Evolutionary conservation across 2,888 invertebrate genomes (phyloP).

Genomic region (Aspidiotus rigidus): DNA sequence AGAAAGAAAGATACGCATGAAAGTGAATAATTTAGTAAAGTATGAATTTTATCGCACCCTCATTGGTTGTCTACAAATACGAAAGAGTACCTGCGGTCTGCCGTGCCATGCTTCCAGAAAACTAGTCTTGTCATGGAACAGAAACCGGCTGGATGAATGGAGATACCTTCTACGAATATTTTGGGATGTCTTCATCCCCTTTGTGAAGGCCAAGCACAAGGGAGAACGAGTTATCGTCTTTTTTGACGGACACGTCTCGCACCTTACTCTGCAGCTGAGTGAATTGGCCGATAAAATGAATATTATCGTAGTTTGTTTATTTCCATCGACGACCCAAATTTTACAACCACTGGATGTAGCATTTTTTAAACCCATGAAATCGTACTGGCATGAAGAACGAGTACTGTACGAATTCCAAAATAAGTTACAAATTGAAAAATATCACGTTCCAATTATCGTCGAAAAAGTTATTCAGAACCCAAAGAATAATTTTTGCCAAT

Average conservation of each 20-base stretch:
- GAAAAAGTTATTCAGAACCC: background rate
- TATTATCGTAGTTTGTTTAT: background rate
- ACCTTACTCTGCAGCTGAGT: background rate
- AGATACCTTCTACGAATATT: slow-evolving; percentile 7
- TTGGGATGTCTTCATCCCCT: slow-evolving; percentile 2
- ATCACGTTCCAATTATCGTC: slow-evolving; percentile 5
- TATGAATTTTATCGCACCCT: too few relatives aligned
- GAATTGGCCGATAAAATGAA: background rate
- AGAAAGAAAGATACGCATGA: too few relatives aligned
- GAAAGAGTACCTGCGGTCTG: slow-evolving; percentile 3
- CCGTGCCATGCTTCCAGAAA: background rate
- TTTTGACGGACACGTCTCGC: slow-evolving; percentile 10
- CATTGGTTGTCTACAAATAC: slow-evolving; percentile 3
- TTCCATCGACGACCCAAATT: slow-evolving; percentile 5
- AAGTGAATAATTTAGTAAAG: too few relatives aligned
- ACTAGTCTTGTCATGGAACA: background rate
- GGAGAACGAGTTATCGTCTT: slow-evolving; percentile 7
- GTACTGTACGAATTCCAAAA: background rate
- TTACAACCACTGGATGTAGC: slow-evolving; percentile 7
- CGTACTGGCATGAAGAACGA: background rate
- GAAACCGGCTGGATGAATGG: slow-evolving; percentile 1
- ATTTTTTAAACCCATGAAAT: background rate
- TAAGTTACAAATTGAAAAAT: background rate
- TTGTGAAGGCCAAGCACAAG: background rate
- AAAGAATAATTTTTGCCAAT: slow-evolving; percentile 1